Conservation (phyloP, 2,113 vertebrate genomes). For the Rhinolophus ferrumequinum region DNA sequence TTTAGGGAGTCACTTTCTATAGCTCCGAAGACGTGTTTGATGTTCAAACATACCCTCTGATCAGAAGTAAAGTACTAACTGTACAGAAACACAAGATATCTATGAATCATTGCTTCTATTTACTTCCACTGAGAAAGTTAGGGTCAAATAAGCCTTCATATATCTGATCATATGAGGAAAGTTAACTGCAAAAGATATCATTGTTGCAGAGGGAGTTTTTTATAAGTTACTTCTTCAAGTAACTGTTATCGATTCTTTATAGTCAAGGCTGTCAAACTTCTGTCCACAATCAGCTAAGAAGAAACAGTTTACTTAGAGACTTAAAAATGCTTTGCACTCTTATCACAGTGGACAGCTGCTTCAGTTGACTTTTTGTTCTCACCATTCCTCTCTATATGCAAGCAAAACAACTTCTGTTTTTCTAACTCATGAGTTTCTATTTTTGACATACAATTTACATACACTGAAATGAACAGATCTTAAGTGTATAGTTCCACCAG, state of each 20-base stretch:
- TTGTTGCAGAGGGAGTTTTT: not conserved
- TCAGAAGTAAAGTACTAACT: not conserved
- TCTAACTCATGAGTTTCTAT: not conserved
- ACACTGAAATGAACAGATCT: not conserved
- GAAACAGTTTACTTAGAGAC: not conserved
- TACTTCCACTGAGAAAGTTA: not conserved
- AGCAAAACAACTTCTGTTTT: constrained; percentile 28
- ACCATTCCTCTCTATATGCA: not conserved
- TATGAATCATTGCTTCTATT: not conserved
- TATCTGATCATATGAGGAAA: not conserved
- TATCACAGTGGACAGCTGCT: not conserved
- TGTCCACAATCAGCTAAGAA: not conserved
- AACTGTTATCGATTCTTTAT: not conserved
- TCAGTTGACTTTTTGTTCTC: constrained; percentile 37
- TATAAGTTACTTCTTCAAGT: not conserved
- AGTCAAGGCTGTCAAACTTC: not conserved
- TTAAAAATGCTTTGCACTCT: not conserved
- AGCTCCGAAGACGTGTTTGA: not conserved
- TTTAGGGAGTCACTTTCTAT: not conserved
- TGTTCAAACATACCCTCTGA: not conserved
- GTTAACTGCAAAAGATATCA: not conserved
- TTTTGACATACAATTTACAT: constrained; percentile 1
- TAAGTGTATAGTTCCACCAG: not conserved
- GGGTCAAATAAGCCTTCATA: not conserved
- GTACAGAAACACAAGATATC: not conserved